Percentiles rank a stretch among this genome's conserved stretches.
phyloP scores from a whole-genome alignment of 2,888 invertebrate genomes.

The Rhagophthalmus giganteus region DNA sequence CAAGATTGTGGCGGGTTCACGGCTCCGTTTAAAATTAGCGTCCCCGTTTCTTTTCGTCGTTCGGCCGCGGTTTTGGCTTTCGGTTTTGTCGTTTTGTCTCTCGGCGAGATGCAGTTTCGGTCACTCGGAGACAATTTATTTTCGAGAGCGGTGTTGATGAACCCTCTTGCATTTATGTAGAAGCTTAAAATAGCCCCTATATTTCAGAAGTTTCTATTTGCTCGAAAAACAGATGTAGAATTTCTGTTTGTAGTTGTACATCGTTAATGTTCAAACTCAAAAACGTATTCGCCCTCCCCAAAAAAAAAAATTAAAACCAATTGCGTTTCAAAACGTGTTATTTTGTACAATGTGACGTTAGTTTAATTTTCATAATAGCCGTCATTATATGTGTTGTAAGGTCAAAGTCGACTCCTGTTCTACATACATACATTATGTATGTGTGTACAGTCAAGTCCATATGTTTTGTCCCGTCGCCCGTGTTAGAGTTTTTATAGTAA shows the following conservation, averaged over 20 bases:
- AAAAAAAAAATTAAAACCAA: too few species aligned
- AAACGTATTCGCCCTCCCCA: too few species aligned
- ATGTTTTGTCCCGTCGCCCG: too few species aligned
- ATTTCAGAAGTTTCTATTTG: slow-evolving; percentile 3
- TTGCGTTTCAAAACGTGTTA: too few species aligned
- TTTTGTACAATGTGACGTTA: too few species aligned
- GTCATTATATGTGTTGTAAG: too few species aligned
- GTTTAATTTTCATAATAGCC: too few species aligned
- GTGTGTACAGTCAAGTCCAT: too few species aligned
- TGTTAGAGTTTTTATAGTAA: too few species aligned
- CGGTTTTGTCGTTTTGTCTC: slow-evolving; percentile 6
- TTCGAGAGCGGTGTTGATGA: slow-evolving; percentile 38
- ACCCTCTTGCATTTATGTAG: slow-evolving; percentile 31
- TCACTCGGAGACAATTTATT: slow-evolving; percentile 40
- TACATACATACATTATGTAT: too few species aligned
- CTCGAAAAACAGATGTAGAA: slow-evolving; percentile 2
- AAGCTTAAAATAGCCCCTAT: slow-evolving; percentile 25
- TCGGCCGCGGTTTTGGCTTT: neutral
- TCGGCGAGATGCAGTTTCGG: slow-evolving; percentile 1
- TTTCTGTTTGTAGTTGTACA: neutral
- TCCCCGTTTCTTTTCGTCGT: neutral
- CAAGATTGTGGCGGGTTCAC: neutral
- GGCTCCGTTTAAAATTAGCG: neutral
- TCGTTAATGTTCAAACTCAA: too few species aligned
- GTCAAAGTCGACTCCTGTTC: too few species aligned